Evolutionary conservation across 1,140 invertebrate species (phyloP), one percentile per base, ranked within the genome.

Genomic region (Eueides isabella): DNA sequence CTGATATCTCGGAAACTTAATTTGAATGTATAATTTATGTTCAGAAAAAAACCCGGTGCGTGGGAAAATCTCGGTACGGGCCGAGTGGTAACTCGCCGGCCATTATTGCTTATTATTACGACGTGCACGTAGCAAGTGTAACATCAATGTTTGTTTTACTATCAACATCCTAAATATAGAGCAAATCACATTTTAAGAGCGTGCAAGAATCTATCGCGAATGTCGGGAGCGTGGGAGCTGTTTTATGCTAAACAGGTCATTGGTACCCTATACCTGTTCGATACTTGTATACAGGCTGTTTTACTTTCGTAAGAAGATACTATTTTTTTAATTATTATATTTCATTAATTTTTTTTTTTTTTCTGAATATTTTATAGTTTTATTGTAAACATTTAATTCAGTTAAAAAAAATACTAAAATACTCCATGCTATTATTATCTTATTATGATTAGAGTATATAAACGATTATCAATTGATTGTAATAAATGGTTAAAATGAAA

Each of bases 121-220:
- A 85, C 82, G 77, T 92, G 94, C 76, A 95, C 96, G 82, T 90
- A 92, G 95, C 96, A 97, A 67, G 94, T 90, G 75, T 94, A 94
- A 82, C 96, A 87, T 88, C 86, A 81, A 87, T 86, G 87, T 88
- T 90, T 87, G 87, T 89, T 88, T 89, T 90, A 90, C 83, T 88
- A 90, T 82, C 80, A 83, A 85, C 82, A 90, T 88, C 88, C 89
- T 91, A 90, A 89, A 92, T 91, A 91, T 92, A 92, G 90, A 92
- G 90, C 88, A 92, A 90, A 92, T 92, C 88, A 88, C 87, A 88
- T 85, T 80, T 88, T 81, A 78, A 82, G 80, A 88, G 86, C 90
- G 90, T 91, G 88, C 87, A 92, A 90, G 89, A 92, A 92, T 92
- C 89, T 92, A 92, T 90, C 88, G 87, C 85, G 84, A 85, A 87